phyloP scores from a whole-genome alignment of 1,140 invertebrate genomes.

The Lanistes nyassanus region DNA sequence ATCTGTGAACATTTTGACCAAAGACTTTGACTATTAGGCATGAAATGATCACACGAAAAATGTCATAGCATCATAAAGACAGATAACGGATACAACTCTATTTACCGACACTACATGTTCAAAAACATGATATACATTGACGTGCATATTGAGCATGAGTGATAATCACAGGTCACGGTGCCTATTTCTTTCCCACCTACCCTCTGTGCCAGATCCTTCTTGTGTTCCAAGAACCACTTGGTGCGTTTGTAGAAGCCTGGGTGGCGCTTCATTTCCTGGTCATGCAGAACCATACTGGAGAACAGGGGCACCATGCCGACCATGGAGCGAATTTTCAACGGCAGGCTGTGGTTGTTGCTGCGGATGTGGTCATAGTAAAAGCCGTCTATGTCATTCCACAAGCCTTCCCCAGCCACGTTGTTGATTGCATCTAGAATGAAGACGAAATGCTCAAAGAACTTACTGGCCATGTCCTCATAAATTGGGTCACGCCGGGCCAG shows the following conservation, averaged over 20 bases:
- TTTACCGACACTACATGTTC: too few species aligned
- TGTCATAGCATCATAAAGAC: too few species aligned
- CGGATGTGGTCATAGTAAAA: conserved; percentile 67
- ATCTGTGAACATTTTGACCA: conserved; percentile 3
- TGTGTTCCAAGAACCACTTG: conserved; percentile 64
- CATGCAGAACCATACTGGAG: conserved; percentile 61
- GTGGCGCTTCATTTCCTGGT: conserved; percentile 52
- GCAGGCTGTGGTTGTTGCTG: conserved; percentile 43
- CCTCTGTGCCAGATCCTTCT: conserved; percentile 56
- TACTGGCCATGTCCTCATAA: conserved; percentile 68
- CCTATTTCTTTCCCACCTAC: too few species aligned
- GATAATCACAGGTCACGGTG: too few species aligned
- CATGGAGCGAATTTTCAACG: conserved; percentile 65
- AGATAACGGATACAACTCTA: too few species aligned
- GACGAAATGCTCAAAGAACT: conserved; percentile 68
- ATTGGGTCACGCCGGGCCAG: conserved; percentile 60
- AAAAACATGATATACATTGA: too few species aligned
- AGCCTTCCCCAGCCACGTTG: conserved; percentile 52
- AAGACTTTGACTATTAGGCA: too few species aligned
- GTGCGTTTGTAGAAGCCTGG: conserved; percentile 62
- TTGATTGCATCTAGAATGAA: conserved; percentile 67
- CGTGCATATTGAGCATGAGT: too few species aligned
- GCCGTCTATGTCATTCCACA: conserved; percentile 68
- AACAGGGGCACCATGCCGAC: conserved; percentile 67
- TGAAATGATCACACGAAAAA: too few species aligned